Base-by-base conservation (phyloP, 2,113 vertebrate species). In the Ivindomyrus marchei region DNA sequence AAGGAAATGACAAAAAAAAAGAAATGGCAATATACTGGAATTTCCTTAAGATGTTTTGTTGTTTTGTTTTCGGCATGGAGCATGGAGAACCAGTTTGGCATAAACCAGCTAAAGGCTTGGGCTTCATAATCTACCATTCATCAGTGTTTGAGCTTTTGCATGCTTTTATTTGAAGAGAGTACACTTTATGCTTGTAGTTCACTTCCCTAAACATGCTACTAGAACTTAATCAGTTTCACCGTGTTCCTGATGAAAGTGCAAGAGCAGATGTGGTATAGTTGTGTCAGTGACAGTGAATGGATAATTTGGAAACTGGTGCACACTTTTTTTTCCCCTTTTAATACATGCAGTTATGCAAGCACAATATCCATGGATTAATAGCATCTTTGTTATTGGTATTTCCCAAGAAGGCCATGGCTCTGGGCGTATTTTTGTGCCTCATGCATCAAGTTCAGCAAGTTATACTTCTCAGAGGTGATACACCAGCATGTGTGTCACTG, bases 401-500 rank as follows among this genome's bases (percentile, higher is more conserved):
- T 87, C 85, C 85, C 85, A 87, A 87, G 46, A 87, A 87, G 13
- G n/a, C 27, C 42, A 50, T 47, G 24, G 85, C 49, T 36, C 27
- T 52, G 85, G 85, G 85, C 50, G 85, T 87, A 53, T 53, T 52
- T 31, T 19, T 36, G 3, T 36, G 85, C 36, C n/a, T 62, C 53
- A 62, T 62, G 52, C 87, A 42, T 88, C 87, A n/a, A 62, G 87
- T 88, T 62, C 21, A n/a, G 42, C 87, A 3, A 42, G 87, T 88
- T 88, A 39, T 58, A 31, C 31, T 45, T 66, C 46, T 88, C 87
- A 39, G 10, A 45, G 53, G 4, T 56, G 27, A 62, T 19, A 88
- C 39, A 46, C 87, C 85, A 53, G 31, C 27, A 27, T 52, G 85
- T 45, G 85, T 47, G 47, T 87, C 46, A 66, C 9, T 89, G n/a